Evolutionary conservation across 2,113 vertebrate genomes (phyloP).

Genomic region (Brachypteracias leptosomus): DNA sequence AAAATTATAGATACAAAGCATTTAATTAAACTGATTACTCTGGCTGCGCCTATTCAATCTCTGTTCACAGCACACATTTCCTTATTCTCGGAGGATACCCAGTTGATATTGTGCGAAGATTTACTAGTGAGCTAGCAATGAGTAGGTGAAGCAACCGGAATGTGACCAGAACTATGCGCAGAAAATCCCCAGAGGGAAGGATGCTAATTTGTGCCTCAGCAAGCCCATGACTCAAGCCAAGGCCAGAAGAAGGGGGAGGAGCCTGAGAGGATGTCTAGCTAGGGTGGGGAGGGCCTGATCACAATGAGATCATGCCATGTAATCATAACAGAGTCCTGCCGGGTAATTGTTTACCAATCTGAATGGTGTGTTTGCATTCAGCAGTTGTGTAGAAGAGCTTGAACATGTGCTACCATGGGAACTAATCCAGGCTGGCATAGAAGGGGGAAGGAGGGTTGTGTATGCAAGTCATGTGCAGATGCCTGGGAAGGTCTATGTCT

Average conservation of each 20-base stretch:
- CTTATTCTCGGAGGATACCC: background rate
- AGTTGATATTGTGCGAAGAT: background rate
- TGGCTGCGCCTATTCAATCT: background rate
- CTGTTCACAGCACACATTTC: background rate
- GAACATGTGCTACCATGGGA: constrained; percentile 33
- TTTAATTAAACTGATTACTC: constrained; percentile 27
- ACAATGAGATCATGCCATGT: background rate
- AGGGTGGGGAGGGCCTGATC: background rate
- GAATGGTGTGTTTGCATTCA: constrained; percentile 32
- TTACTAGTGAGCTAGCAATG: background rate
- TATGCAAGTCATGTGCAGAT: background rate
- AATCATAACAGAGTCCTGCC: background rate
- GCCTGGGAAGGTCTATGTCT: background rate
- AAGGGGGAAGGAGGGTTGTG: background rate
- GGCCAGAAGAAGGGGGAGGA: background rate
- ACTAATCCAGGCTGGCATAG: background rate
- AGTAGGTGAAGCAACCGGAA: background rate
- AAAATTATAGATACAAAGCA: constrained; percentile 12
- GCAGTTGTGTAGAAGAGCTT: background rate
- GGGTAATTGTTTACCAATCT: constrained; percentile 18
- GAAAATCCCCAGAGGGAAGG: background rate
- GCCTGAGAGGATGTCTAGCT: background rate
- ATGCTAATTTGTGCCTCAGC: background rate
- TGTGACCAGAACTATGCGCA: background rate
- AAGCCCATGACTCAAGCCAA: background rate